Percentiles rank a stretch among this genome's conserved stretches.
phyloP scores from a whole-genome alignment of 2,888 invertebrate species.

The Blera fallax region DNA sequence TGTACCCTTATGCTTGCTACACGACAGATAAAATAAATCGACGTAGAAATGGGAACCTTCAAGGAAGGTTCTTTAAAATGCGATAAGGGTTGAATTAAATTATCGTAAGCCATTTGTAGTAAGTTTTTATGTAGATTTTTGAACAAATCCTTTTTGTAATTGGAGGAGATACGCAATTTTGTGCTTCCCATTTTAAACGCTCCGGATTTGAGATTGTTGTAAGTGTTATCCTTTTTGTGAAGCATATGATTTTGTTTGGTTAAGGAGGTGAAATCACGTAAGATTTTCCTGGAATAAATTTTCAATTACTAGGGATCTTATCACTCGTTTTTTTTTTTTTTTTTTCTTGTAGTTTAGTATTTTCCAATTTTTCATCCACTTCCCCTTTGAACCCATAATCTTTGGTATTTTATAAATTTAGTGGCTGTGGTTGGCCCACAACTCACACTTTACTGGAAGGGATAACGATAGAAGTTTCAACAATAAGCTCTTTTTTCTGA shows the following conservation, averaged over 20 bases:
- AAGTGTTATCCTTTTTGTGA: background rate
- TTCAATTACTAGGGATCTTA: conserved; percentile 22
- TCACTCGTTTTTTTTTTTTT: no score
- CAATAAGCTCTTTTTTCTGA: conserved; percentile 30
- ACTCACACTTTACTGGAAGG: conserved; percentile 8
- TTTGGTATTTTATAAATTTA: conserved; percentile 27
- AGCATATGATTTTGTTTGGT: background rate
- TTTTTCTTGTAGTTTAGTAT: background rate
- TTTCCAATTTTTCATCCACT: conserved; percentile 19
- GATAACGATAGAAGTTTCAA: conserved; percentile 32
- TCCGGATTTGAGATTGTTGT: background rate
- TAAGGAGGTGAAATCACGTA: background rate
- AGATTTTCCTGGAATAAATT: conserved; percentile 9
- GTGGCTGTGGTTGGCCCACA: conserved; percentile 15
- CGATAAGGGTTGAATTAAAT: conserved; percentile 40
- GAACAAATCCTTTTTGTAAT: conserved; percentile 27
- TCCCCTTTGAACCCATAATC: background rate
- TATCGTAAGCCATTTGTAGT: conserved; percentile 19
- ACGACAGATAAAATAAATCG: conserved; percentile 11
- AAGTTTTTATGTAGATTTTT: conserved; percentile 20
- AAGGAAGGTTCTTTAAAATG: conserved; percentile 8
- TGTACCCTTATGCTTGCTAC: conserved; percentile 1
- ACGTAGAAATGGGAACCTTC: background rate
- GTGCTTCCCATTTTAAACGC: background rate
- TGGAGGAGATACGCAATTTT: background rate